phyloP scores from a whole-genome alignment of 2,888 invertebrate genomes.

The Resseliella maxima region DNA sequence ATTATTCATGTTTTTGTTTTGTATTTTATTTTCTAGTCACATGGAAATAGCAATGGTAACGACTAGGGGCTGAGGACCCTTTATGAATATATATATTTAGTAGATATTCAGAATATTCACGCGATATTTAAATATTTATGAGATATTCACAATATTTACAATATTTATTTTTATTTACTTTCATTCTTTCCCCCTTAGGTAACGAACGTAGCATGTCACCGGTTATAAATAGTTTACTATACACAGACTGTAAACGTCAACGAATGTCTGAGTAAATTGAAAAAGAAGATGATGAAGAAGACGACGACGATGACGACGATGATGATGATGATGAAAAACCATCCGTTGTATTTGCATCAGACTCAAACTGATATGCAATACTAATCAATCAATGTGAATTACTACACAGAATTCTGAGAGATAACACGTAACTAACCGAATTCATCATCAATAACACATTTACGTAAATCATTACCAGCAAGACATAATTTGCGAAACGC shows the following conservation, averaged over 20 bases:
- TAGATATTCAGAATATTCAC: too few species aligned
- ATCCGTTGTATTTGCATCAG: too few species aligned
- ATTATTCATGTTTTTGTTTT: background rate
- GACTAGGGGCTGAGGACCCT: too few species aligned
- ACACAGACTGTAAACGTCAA: constrained; percentile 57
- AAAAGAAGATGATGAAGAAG: background rate
- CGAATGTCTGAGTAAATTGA: constrained; percentile 33
- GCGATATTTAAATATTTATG: too few species aligned
- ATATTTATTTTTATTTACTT: too few species aligned
- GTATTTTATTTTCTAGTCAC: background rate
- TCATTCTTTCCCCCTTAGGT: too few species aligned
- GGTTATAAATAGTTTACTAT: constrained; percentile 58
- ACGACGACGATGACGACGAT: too few species aligned
- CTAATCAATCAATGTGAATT: too few species aligned
- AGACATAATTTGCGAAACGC: background rate
- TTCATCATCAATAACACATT: background rate
- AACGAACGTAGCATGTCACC: constrained; percentile 57
- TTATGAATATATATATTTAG: too few species aligned
- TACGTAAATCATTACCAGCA: background rate
- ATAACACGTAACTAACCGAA: background rate
- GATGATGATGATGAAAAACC: background rate
- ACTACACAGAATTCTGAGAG: too few species aligned
- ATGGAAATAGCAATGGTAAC: background rate
- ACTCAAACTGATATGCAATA: too few species aligned
- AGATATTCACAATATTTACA: too few species aligned